These are phyloP conservation scores for Heliconius aoede DNA, from an alignment of 2,888 invertebrate genomes.

Conservation along the genomic window DNA sequence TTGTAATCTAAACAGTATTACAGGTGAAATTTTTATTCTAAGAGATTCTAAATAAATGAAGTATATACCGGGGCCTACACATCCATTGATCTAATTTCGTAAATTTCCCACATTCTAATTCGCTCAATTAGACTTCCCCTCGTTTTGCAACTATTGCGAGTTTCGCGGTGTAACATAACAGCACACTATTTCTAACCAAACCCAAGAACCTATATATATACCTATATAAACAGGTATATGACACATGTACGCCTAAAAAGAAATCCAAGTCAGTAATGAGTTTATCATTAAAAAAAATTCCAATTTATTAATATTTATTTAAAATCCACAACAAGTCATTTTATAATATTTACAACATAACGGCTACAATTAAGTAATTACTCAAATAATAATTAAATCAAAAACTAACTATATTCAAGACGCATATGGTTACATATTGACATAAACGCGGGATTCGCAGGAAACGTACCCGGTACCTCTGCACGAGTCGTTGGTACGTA, in stretches of 20 bases:
- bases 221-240: no score
- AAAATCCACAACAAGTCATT: no score
- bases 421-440: slow-evolving; percentile 46
- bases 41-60: not conserved
- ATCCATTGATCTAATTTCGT: not conserved
- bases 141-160: not conserved
- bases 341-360: no score
- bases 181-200: not conserved
- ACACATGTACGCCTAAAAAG: no score
- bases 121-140: not conserved
- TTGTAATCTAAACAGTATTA: no score
- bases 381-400: slow-evolving; percentile 34
- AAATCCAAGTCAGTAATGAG: no score
- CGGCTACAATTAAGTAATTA: not conserved
- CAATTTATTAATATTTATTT: no score
- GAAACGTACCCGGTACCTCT: slow-evolving; percentile 69
- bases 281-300: no score
- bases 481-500: slow-evolving; percentile 69
- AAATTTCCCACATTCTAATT: not conserved
- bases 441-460: slow-evolving; percentile 60
- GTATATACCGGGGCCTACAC: not conserved
- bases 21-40: not conserved
- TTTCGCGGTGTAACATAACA: not conserved
- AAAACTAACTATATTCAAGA: slow-evolving; percentile 57
- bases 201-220: not conserved